Conservation (phyloP, 2,113 vertebrate species). For the Pelecanus crispus region DNA sequence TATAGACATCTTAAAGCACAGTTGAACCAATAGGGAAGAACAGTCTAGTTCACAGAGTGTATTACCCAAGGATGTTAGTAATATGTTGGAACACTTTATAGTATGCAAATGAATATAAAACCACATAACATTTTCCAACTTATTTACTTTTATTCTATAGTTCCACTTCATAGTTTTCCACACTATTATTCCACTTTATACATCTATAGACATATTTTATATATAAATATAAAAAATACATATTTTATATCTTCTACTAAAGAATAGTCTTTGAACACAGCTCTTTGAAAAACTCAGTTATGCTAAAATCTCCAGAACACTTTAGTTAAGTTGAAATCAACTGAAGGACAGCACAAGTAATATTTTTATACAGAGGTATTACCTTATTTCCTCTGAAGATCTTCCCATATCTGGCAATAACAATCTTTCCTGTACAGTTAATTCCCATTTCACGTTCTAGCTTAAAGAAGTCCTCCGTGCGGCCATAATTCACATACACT, state of each 20-base stretch:
- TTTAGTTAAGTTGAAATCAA: background rate
- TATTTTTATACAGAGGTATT: background rate
- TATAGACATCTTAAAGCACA: background rate
- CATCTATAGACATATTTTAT: too few species aligned
- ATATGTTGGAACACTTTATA: background rate
- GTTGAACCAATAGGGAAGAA: background rate
- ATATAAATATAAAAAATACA: too few species aligned
- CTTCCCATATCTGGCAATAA: constrained; percentile 93
- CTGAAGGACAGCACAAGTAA: background rate
- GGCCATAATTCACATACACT: constrained; percentile 93
- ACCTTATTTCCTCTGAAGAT: constrained; percentile 98
- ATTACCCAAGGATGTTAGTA: background rate
- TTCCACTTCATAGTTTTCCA: too few species aligned
- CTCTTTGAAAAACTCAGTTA: background rate
- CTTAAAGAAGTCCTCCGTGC: constrained; percentile 87
- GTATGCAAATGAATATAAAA: background rate
- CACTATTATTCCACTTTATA: too few species aligned
- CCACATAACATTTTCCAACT: background rate
- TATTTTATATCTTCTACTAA: background rate
- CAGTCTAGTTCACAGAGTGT: background rate
- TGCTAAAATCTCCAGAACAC: background rate
- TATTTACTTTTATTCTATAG: background rate
- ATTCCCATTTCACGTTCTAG: constrained; percentile 82
- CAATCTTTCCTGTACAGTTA: constrained; percentile 87
- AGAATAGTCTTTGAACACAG: background rate